phyloP scores from a whole-genome alignment of 1,140 invertebrate species.

The Leptopilina boulardi region DNA sequence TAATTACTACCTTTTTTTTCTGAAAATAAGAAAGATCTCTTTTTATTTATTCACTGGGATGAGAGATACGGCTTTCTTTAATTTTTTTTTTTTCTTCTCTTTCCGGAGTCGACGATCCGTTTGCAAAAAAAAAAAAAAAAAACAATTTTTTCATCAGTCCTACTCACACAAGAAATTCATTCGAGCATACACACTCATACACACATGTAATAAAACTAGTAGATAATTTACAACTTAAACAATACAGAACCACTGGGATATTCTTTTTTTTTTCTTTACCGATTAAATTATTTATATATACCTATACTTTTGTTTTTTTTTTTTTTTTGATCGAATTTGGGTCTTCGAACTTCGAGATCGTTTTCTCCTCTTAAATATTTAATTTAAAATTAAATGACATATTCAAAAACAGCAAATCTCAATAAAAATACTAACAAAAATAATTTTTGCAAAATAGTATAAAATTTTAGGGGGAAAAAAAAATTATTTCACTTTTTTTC shows the following conservation, averaged over 20 bases:
- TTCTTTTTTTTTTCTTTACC: conserved; percentile 51
- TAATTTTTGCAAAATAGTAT: no score
- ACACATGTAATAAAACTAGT: conserved; percentile 55
- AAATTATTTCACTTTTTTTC: no score
- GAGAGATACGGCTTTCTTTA: no score
- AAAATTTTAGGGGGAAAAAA: no score
- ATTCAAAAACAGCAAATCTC: conserved; percentile 35
- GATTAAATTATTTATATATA: conserved; percentile 70
- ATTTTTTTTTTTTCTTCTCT: conserved; percentile 44
- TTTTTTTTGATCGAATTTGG: conserved; percentile 60
- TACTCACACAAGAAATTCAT: conserved; percentile 43
- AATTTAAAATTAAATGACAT: background rate
- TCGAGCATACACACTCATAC: conserved; percentile 36
- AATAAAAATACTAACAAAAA: background rate
- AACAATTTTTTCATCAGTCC: conserved; percentile 26
- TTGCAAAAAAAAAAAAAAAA: no score
- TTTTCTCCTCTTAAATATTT: conserved; percentile 39
- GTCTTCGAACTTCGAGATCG: conserved; percentile 54
- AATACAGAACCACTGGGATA: conserved; percentile 66
- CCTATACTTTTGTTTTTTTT: no score
- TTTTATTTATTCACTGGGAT: no score
- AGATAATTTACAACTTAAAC: conserved; percentile 68
- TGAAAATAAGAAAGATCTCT: no score
- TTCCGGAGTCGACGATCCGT: conserved; percentile 31
- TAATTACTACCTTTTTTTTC: no score